Percentiles rank a stretch among this genome's conserved stretches.
These are phyloP conservation scores for Cabera pusaria DNA, from an alignment of 2,888 invertebrate species.

Conservation along the genomic window DNA sequence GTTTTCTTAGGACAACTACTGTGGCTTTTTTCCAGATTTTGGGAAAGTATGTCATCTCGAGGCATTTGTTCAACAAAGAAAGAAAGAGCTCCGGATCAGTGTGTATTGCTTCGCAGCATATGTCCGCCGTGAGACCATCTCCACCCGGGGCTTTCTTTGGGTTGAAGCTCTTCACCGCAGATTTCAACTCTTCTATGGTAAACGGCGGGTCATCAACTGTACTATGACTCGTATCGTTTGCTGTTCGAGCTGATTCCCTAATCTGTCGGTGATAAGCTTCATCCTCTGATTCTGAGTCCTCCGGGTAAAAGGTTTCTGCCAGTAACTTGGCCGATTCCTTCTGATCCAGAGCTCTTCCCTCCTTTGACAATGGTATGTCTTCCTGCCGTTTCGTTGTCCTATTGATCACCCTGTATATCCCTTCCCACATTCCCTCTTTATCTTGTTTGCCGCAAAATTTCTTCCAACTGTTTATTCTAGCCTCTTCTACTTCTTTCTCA, in stretches of 20 bases:
- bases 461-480: constrained; percentile 28
- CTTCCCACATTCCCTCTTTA: constrained; percentile 13
- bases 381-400: constrained; percentile 7
- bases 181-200: constrained; percentile 16
- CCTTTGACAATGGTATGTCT: constrained; percentile 3
- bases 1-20: constrained; percentile 4
- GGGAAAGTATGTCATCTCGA: background rate
- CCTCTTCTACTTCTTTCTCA: constrained; percentile 11
- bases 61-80: constrained; percentile 3
- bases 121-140: constrained; percentile 33
- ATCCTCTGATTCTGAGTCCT: constrained; percentile 1
- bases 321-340: constrained; percentile 7
- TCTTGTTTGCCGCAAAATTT: constrained; percentile 20
- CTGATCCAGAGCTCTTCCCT: background rate
- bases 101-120: constrained; percentile 23
- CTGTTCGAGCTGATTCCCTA: constrained; percentile 1
- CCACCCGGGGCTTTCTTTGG: constrained; percentile 31
- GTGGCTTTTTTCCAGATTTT: constrained; percentile 9
- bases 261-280: constrained; percentile 6
- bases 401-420: constrained; percentile 11
- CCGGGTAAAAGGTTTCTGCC: constrained; percentile 20
- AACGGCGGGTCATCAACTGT: constrained; percentile 25
- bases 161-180: constrained; percentile 13
- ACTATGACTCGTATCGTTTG: constrained; percentile 7
- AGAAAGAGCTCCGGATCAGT: background rate